phyloP scores from a whole-genome alignment of 1,140 invertebrate species.

The Neoseiulus cucumeris region DNA sequence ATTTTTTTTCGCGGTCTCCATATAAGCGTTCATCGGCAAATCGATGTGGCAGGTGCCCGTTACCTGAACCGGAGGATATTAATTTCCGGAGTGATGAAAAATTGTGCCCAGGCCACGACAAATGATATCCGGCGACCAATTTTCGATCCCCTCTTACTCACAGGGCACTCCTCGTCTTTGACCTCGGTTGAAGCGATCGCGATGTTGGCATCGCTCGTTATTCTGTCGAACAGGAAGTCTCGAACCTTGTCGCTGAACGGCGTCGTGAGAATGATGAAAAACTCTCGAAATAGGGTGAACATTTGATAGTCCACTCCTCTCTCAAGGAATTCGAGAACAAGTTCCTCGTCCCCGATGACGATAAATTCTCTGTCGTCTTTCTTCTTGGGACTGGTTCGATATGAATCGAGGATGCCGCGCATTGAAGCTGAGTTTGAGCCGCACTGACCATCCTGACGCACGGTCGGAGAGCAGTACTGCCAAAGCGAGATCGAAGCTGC shows the following conservation, averaged over 20 bases:
- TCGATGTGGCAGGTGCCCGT: neutral
- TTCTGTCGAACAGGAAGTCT: slow-evolving; percentile 4
- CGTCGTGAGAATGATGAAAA: slow-evolving; percentile 8
- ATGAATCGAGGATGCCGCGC: neutral
- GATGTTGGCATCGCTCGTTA: neutral
- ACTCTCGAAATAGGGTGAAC: neutral
- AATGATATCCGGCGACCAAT: too few species aligned
- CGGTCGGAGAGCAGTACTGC: neutral
- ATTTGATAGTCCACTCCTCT: neutral
- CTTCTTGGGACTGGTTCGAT: neutral
- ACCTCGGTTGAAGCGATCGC: neutral
- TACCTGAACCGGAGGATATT: neutral
- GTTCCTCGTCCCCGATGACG: neutral
- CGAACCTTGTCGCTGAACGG: neutral
- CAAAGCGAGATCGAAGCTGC: slow-evolving; percentile 4
- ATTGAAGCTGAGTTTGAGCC: neutral
- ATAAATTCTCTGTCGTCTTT: neutral
- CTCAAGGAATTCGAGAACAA: neutral
- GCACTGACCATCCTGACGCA: neutral
- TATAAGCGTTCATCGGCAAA: slow-evolving; percentile 1
- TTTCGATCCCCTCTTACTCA: neutral
- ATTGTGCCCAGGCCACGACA: too few species aligned
- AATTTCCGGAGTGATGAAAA: too few species aligned
- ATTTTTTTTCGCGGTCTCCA: neutral
- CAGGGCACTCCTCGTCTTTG: neutral